Evolutionary conservation across 2,888 invertebrate species (phyloP), one percentile per base, ranked within the genome.

Genomic region (Cantharis nigra): DNA sequence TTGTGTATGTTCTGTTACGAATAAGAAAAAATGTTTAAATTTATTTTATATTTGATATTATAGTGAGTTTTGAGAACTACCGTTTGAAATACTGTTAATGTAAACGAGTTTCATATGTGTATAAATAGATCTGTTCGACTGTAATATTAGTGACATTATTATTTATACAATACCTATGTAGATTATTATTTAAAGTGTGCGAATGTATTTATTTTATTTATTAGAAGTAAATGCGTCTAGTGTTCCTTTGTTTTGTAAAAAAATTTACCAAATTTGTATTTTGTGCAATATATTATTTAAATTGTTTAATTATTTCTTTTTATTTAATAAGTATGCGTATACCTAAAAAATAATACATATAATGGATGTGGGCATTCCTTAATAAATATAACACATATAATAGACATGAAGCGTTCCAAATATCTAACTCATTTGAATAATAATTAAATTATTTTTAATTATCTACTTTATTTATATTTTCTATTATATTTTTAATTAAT

Each of bases 61-160:
- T 33, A 13, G 33, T 49, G 49, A 49, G 49, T 49, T 49, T 49
- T 49, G 49, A 49, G 49, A 49, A 49, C 49, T 49, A 49, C 49
- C 49, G 49, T 67, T 67, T 67, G 26, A 67, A 67, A 67, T 67
- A 67, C 65, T 67, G 65, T 67, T 67, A 67, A 67, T 49, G 49
- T 49, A 67, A 67, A 67, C 65, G 18, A 67, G 65, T 67, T 67
- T 67, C 26, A 67, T 67, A 23, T 23, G 26, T n/a, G 18, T 67
- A 67, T 67, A 67, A 23, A 67, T 67, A 67, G 65, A 67, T 67
- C 65, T 49, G 49, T 49, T 49, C 49, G 49, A 49, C 49, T 49
- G 49, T 5, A 49, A 49, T 49, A 49, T 49, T 49, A 49, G 49
- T 49, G 49, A 49, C 49, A 49, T 49, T 49, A 49, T 49, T 49